Conservation (phyloP, 2,797 vertebrate species). For the Chrosomus eos region DNA sequence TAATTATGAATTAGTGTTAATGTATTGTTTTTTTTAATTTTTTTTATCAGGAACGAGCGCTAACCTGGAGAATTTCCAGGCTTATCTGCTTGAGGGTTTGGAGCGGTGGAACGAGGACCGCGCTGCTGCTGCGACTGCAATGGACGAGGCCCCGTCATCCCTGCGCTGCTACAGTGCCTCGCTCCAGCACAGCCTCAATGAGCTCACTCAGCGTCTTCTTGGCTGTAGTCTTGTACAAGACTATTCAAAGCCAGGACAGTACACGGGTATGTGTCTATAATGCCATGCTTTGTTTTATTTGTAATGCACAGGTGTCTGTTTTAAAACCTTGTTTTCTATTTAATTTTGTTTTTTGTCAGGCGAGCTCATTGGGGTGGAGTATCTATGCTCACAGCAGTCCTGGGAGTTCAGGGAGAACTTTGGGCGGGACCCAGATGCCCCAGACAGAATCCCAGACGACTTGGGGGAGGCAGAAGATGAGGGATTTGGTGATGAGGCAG, state of each 20-base stretch:
- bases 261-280: constrained; percentile 1
- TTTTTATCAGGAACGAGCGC: background rate
- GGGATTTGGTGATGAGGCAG: background rate
- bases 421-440: background rate
- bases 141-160: background rate
- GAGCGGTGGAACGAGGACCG: background rate
- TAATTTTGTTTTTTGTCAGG: background rate
- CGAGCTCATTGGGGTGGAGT: constrained; percentile 5
- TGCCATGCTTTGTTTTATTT: background rate
- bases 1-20: background rate
- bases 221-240: background rate
- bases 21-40: background rate
- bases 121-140: background rate
- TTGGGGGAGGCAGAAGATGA: background rate
- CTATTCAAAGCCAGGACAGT: background rate
- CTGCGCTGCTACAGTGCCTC: background rate
- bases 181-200: background rate
- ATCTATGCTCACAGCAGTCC: background rate
- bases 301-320: background rate
- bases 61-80: constrained; percentile 12
- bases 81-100: constrained; percentile 7
- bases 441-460: background rate
- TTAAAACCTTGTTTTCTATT: background rate
- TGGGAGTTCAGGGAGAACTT: background rate
- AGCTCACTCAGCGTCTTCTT: background rate